phyloP scores from a whole-genome alignment of 2,888 invertebrate species.

The Dexiosoma caninum region DNA sequence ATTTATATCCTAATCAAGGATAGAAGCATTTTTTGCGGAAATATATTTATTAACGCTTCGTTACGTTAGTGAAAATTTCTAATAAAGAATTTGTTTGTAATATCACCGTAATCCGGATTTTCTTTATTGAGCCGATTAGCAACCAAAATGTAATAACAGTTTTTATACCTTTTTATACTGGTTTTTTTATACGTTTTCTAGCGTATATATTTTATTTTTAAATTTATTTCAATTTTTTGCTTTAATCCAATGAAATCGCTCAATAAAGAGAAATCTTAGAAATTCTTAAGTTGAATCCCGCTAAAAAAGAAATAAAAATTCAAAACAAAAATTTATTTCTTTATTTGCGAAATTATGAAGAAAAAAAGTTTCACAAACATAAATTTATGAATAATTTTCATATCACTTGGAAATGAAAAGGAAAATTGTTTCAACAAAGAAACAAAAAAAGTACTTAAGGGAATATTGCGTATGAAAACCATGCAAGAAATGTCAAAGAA shows the following conservation, averaged over 20 bases:
- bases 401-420: neutral
- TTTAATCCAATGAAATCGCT: neutral
- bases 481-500: neutral
- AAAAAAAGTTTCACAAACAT: neutral
- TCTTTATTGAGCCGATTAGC: neutral
- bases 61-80: too few relatives aligned
- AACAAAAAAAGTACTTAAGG: constrained; percentile 8
- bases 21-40: too few relatives aligned
- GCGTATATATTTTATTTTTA: neutral
- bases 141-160: neutral
- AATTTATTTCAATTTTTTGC: too few relatives aligned
- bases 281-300: too few relatives aligned
- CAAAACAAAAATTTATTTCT: neutral
- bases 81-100: too few relatives aligned
- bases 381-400: constrained; percentile 30
- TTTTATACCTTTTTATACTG: neutral
- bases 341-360: neutral
- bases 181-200: neutral
- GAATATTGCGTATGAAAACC: constrained; percentile 3
- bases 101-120: too few relatives aligned
- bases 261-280: neutral
- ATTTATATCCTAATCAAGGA: too few relatives aligned
- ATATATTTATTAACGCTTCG: too few relatives aligned
- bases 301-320: neutral
- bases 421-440: neutral